Evolutionary conservation across 2,888 invertebrate genomes (phyloP).

Genomic region (Anorthoa munda): DNA sequence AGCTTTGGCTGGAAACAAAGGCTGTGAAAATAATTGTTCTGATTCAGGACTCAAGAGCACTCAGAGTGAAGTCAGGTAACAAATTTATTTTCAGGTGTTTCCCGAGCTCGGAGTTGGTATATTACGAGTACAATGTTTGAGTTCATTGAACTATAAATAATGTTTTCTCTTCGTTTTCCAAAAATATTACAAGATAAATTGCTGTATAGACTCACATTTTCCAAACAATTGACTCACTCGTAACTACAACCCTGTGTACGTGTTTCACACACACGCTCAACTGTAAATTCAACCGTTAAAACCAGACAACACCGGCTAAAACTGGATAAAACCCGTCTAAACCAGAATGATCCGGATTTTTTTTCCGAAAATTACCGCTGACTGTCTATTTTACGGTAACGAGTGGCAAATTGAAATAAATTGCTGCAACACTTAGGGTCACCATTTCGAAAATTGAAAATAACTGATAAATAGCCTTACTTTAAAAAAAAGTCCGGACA

Average conservation of each 20-base stretch:
- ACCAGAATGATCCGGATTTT: conserved; percentile 20
- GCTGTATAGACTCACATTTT: not conserved
- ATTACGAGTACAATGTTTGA: not conserved
- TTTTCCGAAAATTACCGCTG: conserved; percentile 28
- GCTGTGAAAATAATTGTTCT: conserved; percentile 14
- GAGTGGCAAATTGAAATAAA: conserved; percentile 59
- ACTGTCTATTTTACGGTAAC: conserved; percentile 35
- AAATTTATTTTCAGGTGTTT: conserved; percentile 15
- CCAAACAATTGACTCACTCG: not conserved
- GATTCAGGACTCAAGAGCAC: conserved; percentile 9
- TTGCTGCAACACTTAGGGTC: conserved; percentile 39
- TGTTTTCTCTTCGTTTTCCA: not conserved
- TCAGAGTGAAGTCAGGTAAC: conserved; percentile 17
- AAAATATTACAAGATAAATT: not conserved
- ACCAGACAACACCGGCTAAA: conserved; percentile 15
- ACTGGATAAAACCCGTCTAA: conserved; percentile 21
- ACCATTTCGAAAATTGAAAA: no score
- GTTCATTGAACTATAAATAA: conserved; percentile 4
- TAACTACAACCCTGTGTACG: not conserved
- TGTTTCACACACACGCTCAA: not conserved
- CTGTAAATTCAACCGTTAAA: conserved; percentile 24
- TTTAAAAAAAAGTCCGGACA: no score
- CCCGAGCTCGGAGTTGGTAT: not conserved
- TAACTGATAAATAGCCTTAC: no score
- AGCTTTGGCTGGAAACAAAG: not conserved